These are phyloP conservation scores for Mormyrus lacerda DNA, from an alignment of 2,113 vertebrate genomes.

Conservation along the genomic window DNA sequence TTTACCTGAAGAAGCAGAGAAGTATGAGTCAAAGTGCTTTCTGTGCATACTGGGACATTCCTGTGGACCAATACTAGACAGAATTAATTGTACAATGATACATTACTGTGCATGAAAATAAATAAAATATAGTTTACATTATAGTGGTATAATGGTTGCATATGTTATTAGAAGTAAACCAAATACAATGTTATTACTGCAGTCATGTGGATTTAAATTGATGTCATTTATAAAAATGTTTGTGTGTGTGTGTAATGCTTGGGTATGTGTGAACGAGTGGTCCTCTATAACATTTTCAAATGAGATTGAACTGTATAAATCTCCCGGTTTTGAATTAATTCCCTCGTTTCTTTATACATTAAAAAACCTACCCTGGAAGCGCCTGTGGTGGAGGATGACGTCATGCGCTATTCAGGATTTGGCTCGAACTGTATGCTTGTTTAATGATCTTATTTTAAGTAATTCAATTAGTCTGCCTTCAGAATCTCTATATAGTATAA, in stretches of 20 bases:
- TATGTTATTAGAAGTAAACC: neutral
- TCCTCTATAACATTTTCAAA: neutral
- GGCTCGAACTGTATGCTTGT: neutral
- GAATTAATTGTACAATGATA: neutral
- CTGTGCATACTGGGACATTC: neutral
- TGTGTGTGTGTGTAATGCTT: neutral
- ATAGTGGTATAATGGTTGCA: neutral
- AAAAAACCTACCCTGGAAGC: neutral
- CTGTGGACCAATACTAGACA: neutral
- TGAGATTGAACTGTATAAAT: neutral
- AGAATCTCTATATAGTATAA: slow-evolving; percentile 1
- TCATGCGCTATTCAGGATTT: slow-evolving; percentile 1
- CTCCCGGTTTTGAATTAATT: neutral
- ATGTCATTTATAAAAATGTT: neutral
- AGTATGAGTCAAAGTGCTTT: neutral
- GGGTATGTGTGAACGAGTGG: neutral
- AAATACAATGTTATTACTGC: neutral
- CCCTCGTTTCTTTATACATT: neutral
- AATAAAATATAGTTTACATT: neutral
- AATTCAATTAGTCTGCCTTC: neutral
- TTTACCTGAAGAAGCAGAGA: neutral
- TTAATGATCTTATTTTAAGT: neutral
- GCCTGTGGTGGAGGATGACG: neutral
- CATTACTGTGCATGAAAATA: neutral
- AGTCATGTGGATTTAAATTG: neutral